A percentile compares a stretch with the other conserved stretches of the same genome.
Conservation (phyloP, 2,113 vertebrate genomes). For the Accipiter cooperii region DNA sequence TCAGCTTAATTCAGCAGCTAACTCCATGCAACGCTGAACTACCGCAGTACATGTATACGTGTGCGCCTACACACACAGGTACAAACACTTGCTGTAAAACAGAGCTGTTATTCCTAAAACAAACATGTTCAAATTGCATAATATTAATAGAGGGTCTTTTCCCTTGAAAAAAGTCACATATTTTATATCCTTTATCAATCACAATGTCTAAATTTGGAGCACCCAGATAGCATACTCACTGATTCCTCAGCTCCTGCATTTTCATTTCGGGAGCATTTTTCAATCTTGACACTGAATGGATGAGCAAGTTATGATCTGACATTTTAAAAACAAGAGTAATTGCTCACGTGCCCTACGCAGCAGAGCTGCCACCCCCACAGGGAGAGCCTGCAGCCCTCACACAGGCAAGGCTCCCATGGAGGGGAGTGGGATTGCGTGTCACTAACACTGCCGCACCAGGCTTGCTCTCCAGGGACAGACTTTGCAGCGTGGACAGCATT, state of each 20-base stretch:
- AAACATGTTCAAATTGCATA: background rate
- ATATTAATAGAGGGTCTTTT: background rate
- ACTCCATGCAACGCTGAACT: background rate
- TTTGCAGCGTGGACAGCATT: background rate
- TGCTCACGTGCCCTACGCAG: background rate
- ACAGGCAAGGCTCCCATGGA: background rate
- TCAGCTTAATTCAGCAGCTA: background rate
- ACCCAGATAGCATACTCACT: background rate
- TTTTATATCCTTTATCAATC: slow-evolving; percentile 4
- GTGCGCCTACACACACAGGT: background rate
- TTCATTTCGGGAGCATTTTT: background rate
- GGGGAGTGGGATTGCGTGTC: too few species aligned
- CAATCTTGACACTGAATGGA: background rate
- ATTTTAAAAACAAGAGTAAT: background rate
- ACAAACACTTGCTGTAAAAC: background rate
- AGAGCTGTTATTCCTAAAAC: slow-evolving; percentile 20
- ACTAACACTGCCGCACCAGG: background rate
- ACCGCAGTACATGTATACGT: accelerated
- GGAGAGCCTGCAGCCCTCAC: background rate
- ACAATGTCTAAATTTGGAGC: background rate
- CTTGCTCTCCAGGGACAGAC: background rate
- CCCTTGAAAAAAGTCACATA: background rate
- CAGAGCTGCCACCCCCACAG: background rate
- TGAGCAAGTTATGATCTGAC: background rate
- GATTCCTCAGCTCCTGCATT: background rate